phyloP scores from a whole-genome alignment of 2,113 vertebrate genomes.

The Pseudolaguvia tuberculata region DNA sequence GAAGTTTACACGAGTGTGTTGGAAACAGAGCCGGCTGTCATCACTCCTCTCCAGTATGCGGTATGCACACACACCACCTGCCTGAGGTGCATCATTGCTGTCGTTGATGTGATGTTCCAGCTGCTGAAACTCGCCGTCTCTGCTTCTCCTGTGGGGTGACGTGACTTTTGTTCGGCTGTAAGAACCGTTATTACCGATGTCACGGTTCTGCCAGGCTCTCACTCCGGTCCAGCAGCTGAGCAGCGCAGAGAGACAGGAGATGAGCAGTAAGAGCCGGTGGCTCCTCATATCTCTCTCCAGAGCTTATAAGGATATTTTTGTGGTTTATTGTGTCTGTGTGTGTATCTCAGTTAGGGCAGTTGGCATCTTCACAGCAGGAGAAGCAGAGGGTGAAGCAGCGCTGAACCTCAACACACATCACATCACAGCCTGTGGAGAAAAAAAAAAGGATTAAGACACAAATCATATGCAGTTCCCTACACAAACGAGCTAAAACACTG shows the following conservation, averaged over 20 bases:
- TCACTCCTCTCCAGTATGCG: slow-evolving; percentile 59
- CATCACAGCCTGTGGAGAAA: slow-evolving; percentile 3
- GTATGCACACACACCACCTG: slow-evolving; percentile 64
- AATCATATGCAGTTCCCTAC: not conserved
- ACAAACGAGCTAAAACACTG: not conserved
- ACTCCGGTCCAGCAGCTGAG: slow-evolving; percentile 56
- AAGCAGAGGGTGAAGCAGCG: slow-evolving; percentile 6
- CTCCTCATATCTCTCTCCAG: slow-evolving; percentile 25
- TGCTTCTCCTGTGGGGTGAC: slow-evolving; percentile 6
- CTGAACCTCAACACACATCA: not conserved
- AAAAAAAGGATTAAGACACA: not conserved
- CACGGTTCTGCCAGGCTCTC: slow-evolving; percentile 44
- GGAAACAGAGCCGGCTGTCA: slow-evolving; percentile 77
- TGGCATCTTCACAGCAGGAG: slow-evolving; percentile 18
- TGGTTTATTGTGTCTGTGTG: not conserved
- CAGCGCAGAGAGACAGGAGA: slow-evolving; percentile 56
- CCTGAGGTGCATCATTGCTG: not conserved
- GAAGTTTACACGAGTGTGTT: slow-evolving; percentile 72
- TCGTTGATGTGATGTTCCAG: slow-evolving; percentile 24
- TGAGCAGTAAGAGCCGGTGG: slow-evolving; percentile 43
- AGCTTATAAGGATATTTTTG: not conserved
- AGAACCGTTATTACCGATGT: slow-evolving; percentile 38
- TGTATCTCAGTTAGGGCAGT: slow-evolving; percentile 42
- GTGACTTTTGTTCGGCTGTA: slow-evolving; percentile 12
- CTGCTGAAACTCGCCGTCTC: slow-evolving; percentile 36